Base-by-base conservation (phyloP, 35 echinoderm and acorn worm genomes). In the Diadema setosum region DNA sequence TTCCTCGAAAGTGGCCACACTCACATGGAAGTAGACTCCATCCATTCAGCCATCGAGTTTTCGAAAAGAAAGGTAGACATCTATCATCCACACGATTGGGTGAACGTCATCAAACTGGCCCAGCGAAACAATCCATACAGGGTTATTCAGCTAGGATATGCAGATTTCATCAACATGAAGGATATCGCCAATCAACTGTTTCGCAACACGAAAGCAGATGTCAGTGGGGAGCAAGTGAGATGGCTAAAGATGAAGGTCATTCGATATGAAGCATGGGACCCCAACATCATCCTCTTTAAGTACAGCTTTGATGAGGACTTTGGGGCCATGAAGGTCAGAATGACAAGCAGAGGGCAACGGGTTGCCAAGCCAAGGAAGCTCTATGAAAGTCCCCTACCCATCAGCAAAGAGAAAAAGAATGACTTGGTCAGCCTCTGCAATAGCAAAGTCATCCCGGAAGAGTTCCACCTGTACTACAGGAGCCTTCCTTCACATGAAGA, bases 1-100 rank as follows among this genome's bases (percentile, higher is more conserved):
- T 64, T 85, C 15, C 83, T 85, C 11, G 83, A 85, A 65, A 21
- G 31, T 39, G 83, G 58, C 9, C 83, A 85, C 83, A 85, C 83
- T 0, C 83, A 85, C 27, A 85, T 85, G 83, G 83, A 85, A 34
- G 83, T 26, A 0, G 83, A 85, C 34, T 64, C 58, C 0, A 85
- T 85, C 4, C 83, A 85, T 17, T 61, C 50, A 3, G n/a, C 46
- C 18, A 85, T 65, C 24, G 83, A 85, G 45, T 2, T 8, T 2
- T 39, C 83, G 0, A 85, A 85, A 34, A 85, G 20, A 45, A 85
- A 39, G 14, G 24, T 24, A 57, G 5, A 27, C 5, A 25, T 65
- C 3, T 65, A 59, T 40, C 83, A 85, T 59, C 83, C 56, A 11
- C 26, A 83, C 3, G 17, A 83, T 2, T 83, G 83, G 83, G 46